Evolutionary conservation across 2,113 vertebrate species (phyloP), one percentile per base, ranked within the genome.

Genomic region (Grallaria varia): DNA sequence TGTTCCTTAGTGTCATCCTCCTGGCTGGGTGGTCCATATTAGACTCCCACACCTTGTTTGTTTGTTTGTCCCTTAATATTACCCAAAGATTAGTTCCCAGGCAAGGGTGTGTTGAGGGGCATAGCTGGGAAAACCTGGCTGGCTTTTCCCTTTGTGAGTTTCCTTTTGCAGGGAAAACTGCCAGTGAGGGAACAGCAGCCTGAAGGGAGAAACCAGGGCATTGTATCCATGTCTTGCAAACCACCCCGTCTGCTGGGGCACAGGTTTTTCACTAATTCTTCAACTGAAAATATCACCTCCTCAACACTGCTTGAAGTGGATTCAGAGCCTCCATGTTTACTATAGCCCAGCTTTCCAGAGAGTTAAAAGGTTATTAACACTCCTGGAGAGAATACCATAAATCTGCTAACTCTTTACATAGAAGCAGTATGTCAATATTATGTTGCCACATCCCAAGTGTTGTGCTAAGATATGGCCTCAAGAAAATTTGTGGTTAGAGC

Each of bases 161-260:
- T 24, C 24, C 24, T 64, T 72, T 40, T 35, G 63, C 37, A 50
- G 68, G 3, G 17, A 7, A 35, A 21, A 14, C 22, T 77, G 31
- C 12, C 24, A 16, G 30, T 0, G 1, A 62, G 42, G n/a, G 21
- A 21, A 8, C 39, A 31, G 19, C 42, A 55, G 12, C 2, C 3
- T 16, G 25, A 33, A 58, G 42, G 9, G 35, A 66, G 62, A 67
- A 59, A 39, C 6, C 1, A 67, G 39, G 25, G 6, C 19, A 5
- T 47, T 22, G 37, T 14, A 12, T 30, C 53, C 6, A 5, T 14
- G 37, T 14, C n/a, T n/a, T 40, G 73, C 28, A 49, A 30, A 31
- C 22, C 18, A 8, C 19, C 8, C 20, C 35, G 2, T 14, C 40
- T 63, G 27, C n/a, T 31, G 19, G 6, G 9, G 6, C 18, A 11